Evolutionary conservation across 1,140 invertebrate genomes (phyloP).

Genomic region (Euschistus heros): DNA sequence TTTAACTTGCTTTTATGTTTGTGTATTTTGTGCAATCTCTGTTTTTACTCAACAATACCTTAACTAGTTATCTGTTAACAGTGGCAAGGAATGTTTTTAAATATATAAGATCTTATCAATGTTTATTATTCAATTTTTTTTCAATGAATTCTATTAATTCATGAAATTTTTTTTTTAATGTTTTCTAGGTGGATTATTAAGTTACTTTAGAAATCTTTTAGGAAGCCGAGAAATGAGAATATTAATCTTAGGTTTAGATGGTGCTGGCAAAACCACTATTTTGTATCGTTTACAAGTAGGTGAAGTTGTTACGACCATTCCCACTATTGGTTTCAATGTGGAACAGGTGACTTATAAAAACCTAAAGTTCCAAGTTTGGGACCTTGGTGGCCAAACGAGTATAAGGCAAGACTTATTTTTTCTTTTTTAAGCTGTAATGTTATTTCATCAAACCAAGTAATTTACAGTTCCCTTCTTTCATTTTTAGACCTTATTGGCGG

Average conservation of each 20-base stretch:
- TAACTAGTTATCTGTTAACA: too few relatives aligned
- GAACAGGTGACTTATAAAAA: constrained; percentile 95
- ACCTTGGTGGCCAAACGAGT: constrained; percentile 96
- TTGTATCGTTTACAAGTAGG: constrained; percentile 95
- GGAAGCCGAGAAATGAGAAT: constrained; percentile 95
- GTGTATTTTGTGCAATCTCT: too few relatives aligned
- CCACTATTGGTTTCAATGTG: constrained; percentile 96
- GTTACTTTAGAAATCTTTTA: constrained; percentile 87
- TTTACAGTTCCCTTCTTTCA: not conserved
- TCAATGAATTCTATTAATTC: too few relatives aligned
- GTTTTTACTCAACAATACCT: too few relatives aligned
- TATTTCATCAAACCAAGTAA: too few relatives aligned
- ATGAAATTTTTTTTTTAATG: too few relatives aligned
- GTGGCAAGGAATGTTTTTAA: too few relatives aligned
- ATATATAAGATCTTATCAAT: too few relatives aligned
- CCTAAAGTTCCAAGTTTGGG: constrained; percentile 95
- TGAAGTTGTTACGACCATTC: constrained; percentile 99
- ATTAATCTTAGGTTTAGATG: constrained; percentile 93
- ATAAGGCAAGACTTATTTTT: constrained; percentile 45
- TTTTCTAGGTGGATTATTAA: constrained; percentile 75
- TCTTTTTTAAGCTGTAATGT: not conserved
- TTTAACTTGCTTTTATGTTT: too few relatives aligned
- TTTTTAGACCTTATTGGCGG: constrained; percentile 93
- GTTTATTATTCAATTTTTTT: too few relatives aligned
- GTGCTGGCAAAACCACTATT: constrained; percentile 98